These are phyloP conservation scores for Odontomachus brunneus DNA, from an alignment of 1,140 invertebrate species.

Conservation along the genomic window DNA sequence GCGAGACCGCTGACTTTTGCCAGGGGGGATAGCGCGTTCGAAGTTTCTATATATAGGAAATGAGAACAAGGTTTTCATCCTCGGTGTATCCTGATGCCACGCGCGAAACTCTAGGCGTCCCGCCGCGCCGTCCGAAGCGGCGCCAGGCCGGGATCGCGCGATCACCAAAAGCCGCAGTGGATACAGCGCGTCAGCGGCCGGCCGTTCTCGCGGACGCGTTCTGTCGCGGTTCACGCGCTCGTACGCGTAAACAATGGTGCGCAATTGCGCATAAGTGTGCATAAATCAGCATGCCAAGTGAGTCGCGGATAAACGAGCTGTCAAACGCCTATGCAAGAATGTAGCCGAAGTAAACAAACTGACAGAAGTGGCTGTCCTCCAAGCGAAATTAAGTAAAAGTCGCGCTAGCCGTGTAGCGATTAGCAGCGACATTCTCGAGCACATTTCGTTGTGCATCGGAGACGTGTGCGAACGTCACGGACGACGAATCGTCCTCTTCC, in stretches of 20 bases:
- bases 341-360: too few relatives aligned
- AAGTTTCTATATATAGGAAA: conserved; percentile 77
- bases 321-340: too few relatives aligned
- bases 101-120: conserved; percentile 53
- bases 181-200: conserved; percentile 26
- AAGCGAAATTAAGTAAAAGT: too few relatives aligned
- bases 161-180: conserved; percentile 40
- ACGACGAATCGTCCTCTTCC: too few relatives aligned
- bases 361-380: too few relatives aligned
- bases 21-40: conserved; percentile 42
- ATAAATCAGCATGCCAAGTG: not conserved
- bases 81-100: conserved; percentile 58
- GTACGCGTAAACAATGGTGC: not conserved
- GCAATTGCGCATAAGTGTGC: not conserved
- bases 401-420: too few relatives aligned
- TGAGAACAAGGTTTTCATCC: conserved; percentile 79
- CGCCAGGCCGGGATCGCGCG: conserved; percentile 20
- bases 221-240: not conserved
- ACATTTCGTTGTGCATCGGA: too few relatives aligned
- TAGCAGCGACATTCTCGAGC: too few relatives aligned
- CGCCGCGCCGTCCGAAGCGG: conserved; percentile 7
- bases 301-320: not conserved
- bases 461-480: not conserved
- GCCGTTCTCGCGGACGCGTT: too few relatives aligned
- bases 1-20: conserved; percentile 52